Percentiles rank a stretch among this genome's conserved stretches.
Conservation (phyloP, 2,888 invertebrate species). For the Metallyticus violacea region DNA sequence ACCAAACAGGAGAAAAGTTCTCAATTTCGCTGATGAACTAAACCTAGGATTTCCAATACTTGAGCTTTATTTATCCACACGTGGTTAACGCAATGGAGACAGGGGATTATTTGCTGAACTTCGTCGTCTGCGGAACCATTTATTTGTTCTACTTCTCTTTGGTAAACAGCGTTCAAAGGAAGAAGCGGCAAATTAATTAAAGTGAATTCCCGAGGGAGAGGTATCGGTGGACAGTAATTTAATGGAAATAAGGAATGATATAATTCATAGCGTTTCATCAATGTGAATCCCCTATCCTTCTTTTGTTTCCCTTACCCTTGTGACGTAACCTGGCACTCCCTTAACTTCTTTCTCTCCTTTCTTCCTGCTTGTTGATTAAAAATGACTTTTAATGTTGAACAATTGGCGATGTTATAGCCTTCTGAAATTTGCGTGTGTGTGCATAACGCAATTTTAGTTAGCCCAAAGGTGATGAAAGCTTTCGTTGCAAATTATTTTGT, state of each 20-base stretch:
- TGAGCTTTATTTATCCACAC: background rate
- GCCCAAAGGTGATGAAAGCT: too few species aligned
- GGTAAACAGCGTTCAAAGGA: too few species aligned
- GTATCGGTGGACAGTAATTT: background rate
- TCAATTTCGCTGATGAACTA: background rate
- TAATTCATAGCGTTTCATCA: background rate
- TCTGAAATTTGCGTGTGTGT: too few species aligned
- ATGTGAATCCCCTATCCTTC: background rate
- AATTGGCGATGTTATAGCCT: too few species aligned
- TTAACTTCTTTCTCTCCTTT: too few species aligned
- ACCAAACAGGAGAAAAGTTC: background rate
- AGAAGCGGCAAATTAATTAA: background rate
- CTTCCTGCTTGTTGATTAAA: too few species aligned
- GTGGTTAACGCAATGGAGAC: background rate
- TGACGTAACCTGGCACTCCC: background rate
- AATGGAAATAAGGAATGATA: background rate
- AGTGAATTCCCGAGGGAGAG: background rate
- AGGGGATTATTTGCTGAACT: background rate
- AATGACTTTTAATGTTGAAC: too few species aligned
- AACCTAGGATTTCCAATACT: background rate
- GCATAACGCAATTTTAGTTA: too few species aligned
- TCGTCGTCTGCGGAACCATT: background rate
- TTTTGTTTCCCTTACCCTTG: background rate
- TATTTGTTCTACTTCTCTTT: background rate
- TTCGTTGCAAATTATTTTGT: too few species aligned